A percentile compares a stretch with the other conserved stretches of the same genome.
Evolutionary conservation across 2,797 vertebrate species (phyloP).

Genomic region (Eospalax fontanierii): DNA sequence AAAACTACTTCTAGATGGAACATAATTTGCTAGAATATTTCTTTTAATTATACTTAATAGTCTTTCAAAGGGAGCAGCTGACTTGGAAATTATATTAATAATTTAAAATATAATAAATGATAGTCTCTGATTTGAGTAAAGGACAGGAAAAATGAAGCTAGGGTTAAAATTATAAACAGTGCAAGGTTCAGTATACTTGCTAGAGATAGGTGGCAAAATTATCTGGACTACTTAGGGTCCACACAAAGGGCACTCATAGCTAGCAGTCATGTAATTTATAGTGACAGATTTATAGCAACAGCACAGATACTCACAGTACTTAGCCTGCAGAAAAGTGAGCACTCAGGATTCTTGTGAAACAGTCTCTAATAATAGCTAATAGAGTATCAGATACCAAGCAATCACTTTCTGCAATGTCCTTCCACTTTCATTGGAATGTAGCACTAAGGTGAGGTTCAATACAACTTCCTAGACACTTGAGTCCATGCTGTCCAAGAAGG

Average conservation of each 20-base stretch:
- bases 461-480: background rate
- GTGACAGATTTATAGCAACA: background rate
- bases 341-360: background rate
- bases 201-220: background rate
- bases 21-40: slow-evolving; percentile 44
- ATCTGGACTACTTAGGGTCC: background rate
- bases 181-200: background rate
- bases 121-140: slow-evolving; percentile 45
- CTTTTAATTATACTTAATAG: slow-evolving; percentile 61
- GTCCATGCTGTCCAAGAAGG: background rate
- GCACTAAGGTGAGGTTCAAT: background rate
- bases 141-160: slow-evolving; percentile 21
- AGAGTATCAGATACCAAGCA: background rate
- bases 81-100: slow-evolving; percentile 61
- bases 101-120: slow-evolving; percentile 61
- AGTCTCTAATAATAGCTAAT: background rate
- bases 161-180: background rate
- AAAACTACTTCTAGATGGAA: slow-evolving; percentile 24
- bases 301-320: background rate
- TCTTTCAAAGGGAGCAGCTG: slow-evolving; percentile 51
- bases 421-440: background rate
- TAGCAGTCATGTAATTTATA: background rate
- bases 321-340: background rate
- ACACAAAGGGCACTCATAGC: background rate
- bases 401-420: background rate